Base-by-base conservation (phyloP, 1,140 invertebrate genomes). In the Pissodes strobi region DNA sequence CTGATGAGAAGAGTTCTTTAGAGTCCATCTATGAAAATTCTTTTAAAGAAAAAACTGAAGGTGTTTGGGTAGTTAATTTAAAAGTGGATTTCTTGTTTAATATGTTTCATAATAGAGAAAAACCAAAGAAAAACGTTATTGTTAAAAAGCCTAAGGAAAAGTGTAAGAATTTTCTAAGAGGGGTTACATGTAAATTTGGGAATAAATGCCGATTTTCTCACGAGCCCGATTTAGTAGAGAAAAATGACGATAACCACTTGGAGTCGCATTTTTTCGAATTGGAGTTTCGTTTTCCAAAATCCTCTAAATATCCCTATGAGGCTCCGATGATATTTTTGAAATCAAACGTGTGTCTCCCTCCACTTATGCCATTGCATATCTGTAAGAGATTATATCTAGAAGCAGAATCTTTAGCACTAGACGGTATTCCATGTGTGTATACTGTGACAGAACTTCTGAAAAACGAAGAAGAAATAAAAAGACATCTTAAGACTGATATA, bases 181-280 rank as follows among this genome's bases (percentile, higher is more conserved):
- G 88, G 39, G 84, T 87, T 67, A 25, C 53, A 13, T 91, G 89
- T 76, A 85, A 84, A 72, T 90, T 82, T 79, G 87, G 86, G 18
- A 77, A 79, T 53, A 89, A 87, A 73, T 91, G 90, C 78, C 84
- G 84, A 72, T 90, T 87, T 81, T 82, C 83, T n/a, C 89, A 91
- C 78, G 81, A 87, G 73, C 74, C 81, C 56, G 77, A 73, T 62
- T 78, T 76, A 64, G 60, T 68, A 46, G 78, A 79, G 71, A 77
- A 79, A 62, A 67, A 74, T 61, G 22, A 51, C 18, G 74, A 75
- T 62, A 52, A 57, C 15, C 71, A 75, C 69, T 64, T 78, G 49
- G 66, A 73, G 37, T 67, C 72, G 56, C 75, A 69, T 70, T 68
- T 76, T 46, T 89, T 87, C 78, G 82, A 84, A 68, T 79, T 91